Conservation (phyloP, 2,113 vertebrate species). For the Myrmophylax atrothorax region DNA sequence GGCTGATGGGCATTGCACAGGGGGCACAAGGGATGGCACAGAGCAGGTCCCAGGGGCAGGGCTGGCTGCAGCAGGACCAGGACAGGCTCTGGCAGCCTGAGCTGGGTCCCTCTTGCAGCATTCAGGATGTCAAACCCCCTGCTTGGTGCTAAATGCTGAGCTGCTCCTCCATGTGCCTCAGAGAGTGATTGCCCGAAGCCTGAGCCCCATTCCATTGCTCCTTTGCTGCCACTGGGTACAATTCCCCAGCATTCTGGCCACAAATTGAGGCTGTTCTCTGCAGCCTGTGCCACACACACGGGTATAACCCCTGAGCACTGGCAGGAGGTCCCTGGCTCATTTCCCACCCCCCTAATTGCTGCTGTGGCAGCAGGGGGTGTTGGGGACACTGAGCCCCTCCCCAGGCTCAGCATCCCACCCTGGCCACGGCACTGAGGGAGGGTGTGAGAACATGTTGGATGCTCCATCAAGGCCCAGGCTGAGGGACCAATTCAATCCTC, state of each 20-base stretch:
- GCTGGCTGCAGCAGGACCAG: background rate
- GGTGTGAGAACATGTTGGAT: rapidly evolving
- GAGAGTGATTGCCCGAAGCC: background rate
- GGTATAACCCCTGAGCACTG: background rate
- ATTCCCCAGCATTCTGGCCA: background rate
- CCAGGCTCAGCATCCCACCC: background rate
- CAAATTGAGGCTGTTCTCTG: background rate
- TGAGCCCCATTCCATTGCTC: background rate
- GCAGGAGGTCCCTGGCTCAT: background rate
- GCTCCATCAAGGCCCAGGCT: too few species aligned
- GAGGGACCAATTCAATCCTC: background rate
- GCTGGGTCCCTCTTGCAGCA: background rate
- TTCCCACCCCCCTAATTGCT: background rate
- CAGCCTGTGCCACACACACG: background rate
- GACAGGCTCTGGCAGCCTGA: background rate
- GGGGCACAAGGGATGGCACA: background rate
- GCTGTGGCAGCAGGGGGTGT: rapidly evolving
- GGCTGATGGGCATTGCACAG: background rate
- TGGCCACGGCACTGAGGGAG: background rate
- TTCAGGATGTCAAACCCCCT: background rate
- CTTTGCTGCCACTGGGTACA: background rate
- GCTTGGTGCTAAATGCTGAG: background rate
- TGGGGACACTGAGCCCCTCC: background rate
- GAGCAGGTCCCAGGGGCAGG: background rate
- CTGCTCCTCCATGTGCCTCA: background rate